Evolutionary conservation across 2,113 vertebrate species (phyloP), one percentile per base, ranked within the genome.

Genomic region (Petaurus breviceps): DNA sequence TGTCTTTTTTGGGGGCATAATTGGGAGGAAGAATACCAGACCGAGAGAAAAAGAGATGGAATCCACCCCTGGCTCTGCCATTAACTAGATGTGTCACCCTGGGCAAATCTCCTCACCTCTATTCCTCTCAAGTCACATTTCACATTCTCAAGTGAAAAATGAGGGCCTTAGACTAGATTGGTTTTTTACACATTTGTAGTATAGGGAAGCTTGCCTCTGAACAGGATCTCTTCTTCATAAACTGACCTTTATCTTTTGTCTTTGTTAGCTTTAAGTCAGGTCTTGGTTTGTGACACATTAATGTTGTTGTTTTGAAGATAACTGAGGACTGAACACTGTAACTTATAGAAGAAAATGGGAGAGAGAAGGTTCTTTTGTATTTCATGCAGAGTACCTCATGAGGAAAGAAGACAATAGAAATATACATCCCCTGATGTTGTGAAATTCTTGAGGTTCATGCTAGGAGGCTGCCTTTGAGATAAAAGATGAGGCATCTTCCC

Each of bases 221-320:
- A 46, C 28, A 14, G 55, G 25, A 50, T 37, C 57, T 25, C 1
- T 1, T 23, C 53, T 0, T 90, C n/a, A 90, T 90, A 90, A 50
- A 90, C 37, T 54, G 89, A 94, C 51, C 50, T 52, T 95, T 49
- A 4, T 49, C 47, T 49, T 49, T 49, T 49, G 47, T 89, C 54
- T 52, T 5, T 19, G 49, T 90, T 50, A 96, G 84, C 91, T 24
- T 68, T 94, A 54, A 94, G 31, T 92, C 93, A 95, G 92, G 37
- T 49, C 51, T 94, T 57, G 11, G n/a, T 52, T 11, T 93, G 95
- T 94, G 97, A 95, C 96, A 96, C 46, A 97, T 96, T 96, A 50
- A 8, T 92, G 61, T 54, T 91, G 91, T 96, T 94, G 46, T 54
- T 37, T 46, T 92, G 95, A 95, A 91, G 61, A 95, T 68, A 47